Base-by-base conservation (phyloP, 2,113 vertebrate species). In the Scomber scombrus region DNA sequence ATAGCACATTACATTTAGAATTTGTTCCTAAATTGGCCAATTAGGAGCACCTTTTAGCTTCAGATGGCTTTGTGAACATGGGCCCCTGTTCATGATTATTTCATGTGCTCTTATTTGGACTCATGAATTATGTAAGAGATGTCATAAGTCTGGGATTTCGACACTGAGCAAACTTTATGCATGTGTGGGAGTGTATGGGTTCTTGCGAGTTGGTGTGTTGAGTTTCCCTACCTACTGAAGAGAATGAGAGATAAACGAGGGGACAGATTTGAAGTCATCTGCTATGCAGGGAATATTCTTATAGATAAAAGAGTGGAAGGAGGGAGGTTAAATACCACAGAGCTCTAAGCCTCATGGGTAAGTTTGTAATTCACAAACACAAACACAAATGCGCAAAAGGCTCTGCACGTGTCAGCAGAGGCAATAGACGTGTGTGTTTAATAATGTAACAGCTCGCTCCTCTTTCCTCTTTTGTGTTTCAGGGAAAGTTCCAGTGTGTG, bases 41-140 rank as follows among this genome's bases (percentile, higher is more conserved):
- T 92, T 91, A 91, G 77, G 72, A 31, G 70, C 83, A 83, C 84
- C 77, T 81, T 75, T 89, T 74, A 86, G 71, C 76, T 80, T 75
- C 46, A 69, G 60, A 86, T 55, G 81, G 85, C 78, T 87, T 81
- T 81, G 64, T 82, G 82, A 91, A 82, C 50, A 64, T 21, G 68
- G 78, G 55, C 34, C 74, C 40, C 50, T 8, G 19, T 72, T 87
- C 87, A 93, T 93, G 80, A 88, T 81, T 93, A 87, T 92, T 92
- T 93, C 74, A 91, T 91, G 76, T 68, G 12, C 77, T 88, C 81
- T 93, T 93, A 92, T 92, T 93, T 91, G 78, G 88, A 68, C 18
- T 46, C 73, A 82, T 93, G 80, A 85, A 87, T 88, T 56, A 90
- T 88, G 78, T 73, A 93, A 31, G 31, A 62, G 57, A 89, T 81